Evolutionary conservation across 1,140 invertebrate species (phyloP).

Genomic region (Philopotamus ludificatus): DNA sequence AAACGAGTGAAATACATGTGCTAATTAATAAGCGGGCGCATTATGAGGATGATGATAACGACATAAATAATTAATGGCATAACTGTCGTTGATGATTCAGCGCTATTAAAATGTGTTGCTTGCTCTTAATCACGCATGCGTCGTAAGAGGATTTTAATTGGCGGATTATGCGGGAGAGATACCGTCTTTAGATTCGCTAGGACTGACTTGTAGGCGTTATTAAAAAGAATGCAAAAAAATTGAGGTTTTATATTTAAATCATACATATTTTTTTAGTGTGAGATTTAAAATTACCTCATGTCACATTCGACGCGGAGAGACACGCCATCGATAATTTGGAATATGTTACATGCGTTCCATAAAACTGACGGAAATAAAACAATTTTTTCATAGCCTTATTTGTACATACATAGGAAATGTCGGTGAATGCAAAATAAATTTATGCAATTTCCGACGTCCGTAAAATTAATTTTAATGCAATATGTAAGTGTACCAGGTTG

Average conservation of each 20-base stretch:
- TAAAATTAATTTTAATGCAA: too few species aligned
- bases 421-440: too few species aligned
- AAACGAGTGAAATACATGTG: not conserved
- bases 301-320: not conserved
- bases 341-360: not conserved
- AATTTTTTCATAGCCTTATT: not conserved
- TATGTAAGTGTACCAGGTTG: too few species aligned
- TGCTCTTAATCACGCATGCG: not conserved
- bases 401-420: too few species aligned
- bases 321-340: not conserved
- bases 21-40: not conserved
- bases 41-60: not conserved
- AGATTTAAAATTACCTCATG: not conserved
- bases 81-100: not conserved
- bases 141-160: conserved; percentile 3
- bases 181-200: conserved; percentile 5
- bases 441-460: too few species aligned
- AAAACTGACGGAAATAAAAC: not conserved
- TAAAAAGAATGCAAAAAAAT: conserved; percentile 8
- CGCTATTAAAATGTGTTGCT: not conserved
- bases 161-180: not conserved
- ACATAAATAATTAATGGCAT: not conserved
- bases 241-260: not conserved
- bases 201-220: conserved; percentile 1
- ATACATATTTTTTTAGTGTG: conserved; percentile 11